Evolutionary conservation across 2,888 invertebrate genomes (phyloP).

Genomic region (Leucoma salicis): DNA sequence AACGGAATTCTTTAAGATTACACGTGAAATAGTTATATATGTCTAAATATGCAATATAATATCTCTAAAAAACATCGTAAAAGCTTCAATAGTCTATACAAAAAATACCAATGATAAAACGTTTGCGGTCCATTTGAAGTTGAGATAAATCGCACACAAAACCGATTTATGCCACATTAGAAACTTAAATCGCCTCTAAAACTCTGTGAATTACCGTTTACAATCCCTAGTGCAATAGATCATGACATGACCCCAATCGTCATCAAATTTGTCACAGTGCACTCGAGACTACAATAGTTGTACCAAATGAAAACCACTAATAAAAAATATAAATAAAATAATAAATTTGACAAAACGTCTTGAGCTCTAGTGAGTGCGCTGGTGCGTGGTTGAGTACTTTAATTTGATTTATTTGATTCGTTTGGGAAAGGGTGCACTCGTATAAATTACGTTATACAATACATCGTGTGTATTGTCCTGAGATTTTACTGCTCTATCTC

Average conservation of each 20-base stretch:
- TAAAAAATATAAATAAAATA: slow-evolving; percentile 80
- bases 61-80: slow-evolving; percentile 17
- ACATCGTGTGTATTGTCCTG: slow-evolving; percentile 35
- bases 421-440: slow-evolving; percentile 68
- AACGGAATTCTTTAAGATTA: background rate
- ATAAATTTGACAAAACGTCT: slow-evolving; percentile 83
- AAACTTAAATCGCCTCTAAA: slow-evolving; percentile 74
- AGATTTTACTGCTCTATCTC: slow-evolving; percentile 28
- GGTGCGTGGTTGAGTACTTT: slow-evolving; percentile 74
- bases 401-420: slow-evolving; percentile 80
- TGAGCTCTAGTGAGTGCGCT: slow-evolving; percentile 71
- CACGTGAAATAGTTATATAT: background rate
- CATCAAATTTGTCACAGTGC: slow-evolving; percentile 82
- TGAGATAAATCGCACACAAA: slow-evolving; percentile 53
- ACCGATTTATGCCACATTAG: slow-evolving; percentile 67
- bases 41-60: background rate
- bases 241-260: slow-evolving; percentile 74
- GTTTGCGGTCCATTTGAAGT: slow-evolving; percentile 59
- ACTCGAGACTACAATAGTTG: slow-evolving; percentile 73
- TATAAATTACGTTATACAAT: slow-evolving; percentile 68
- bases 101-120: slow-evolving; percentile 38
- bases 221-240: slow-evolving; percentile 65
- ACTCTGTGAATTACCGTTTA: slow-evolving; percentile 74
- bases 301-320: slow-evolving; percentile 66
- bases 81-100: slow-evolving; percentile 13